Evolutionary conservation across 1,140 invertebrate species (phyloP).

Genomic region (Pollicipes pollicipes): DNA sequence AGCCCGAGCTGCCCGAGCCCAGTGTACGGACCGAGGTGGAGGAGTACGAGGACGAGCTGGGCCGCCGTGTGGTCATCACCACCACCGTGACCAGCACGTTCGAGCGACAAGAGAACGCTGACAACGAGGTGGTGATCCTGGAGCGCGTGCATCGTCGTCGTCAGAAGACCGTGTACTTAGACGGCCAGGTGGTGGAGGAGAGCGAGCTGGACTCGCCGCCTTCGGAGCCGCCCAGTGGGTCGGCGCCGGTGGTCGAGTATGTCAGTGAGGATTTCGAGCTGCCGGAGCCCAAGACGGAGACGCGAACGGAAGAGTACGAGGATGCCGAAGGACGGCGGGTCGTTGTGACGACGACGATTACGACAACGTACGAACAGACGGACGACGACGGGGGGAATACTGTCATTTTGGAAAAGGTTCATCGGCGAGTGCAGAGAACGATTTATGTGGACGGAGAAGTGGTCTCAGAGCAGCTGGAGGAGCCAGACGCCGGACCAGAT

Average conservation of each 20-base stretch:
- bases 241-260: neutral
- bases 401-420: neutral
- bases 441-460: neutral
- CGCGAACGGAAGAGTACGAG: neutral
- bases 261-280: neutral
- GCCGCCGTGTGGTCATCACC: too few species aligned
- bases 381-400: neutral
- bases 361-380: neutral
- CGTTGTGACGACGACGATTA: neutral
- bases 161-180: too few species aligned
- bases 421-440: neutral
- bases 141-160: too few species aligned
- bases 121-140: too few species aligned
- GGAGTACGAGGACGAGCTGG: too few species aligned
- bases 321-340: neutral
- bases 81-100: too few species aligned
- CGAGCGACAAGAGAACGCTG: too few species aligned
- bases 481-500: neutral
- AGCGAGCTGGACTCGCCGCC: too few species aligned
- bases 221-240: too few species aligned
- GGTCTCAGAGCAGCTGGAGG: neutral
- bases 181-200: too few species aligned
- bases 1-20: too few species aligned
- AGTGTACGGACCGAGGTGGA: too few species aligned
- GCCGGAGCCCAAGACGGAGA: neutral